Percentiles rank a stretch among this genome's conserved stretches.
phyloP scores from a whole-genome alignment of 2,113 vertebrate genomes.

The Lasiurus borealis region DNA sequence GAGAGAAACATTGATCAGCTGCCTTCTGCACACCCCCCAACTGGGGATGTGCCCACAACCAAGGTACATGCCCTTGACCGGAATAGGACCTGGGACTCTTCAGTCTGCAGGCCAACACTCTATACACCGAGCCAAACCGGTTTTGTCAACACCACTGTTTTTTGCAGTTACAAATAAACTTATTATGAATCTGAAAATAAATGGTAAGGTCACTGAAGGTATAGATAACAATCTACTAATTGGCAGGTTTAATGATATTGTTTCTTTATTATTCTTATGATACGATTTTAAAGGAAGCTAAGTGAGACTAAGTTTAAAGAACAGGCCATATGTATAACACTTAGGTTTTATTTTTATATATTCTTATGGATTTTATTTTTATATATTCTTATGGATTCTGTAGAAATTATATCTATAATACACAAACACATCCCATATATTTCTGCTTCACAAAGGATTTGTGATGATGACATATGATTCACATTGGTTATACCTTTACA shows the following conservation, averaged over 20 bases:
- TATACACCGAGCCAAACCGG: no score
- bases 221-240: not conserved
- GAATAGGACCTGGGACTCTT: no score
- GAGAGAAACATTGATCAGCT: no score
- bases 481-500: not conserved
- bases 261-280: conserved; percentile 33
- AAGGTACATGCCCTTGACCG: no score
- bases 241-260: not conserved
- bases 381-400: not conserved
- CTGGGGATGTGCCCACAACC: no score
- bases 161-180: conserved; percentile 51
- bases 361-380: no score
- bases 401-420: not conserved
- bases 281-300: not conserved
- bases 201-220: not conserved
- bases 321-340: not conserved
- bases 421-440: not conserved
- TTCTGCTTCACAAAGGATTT: not conserved
- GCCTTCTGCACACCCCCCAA: no score
- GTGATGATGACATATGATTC: not conserved
- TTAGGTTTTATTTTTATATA: not conserved
- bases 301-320: not conserved
- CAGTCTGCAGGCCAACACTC: no score
- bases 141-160: not conserved
- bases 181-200: not conserved